Evolutionary conservation across 2,113 vertebrate species (phyloP), one percentile per base, ranked within the genome.

Genomic region (Labeo rohita): DNA sequence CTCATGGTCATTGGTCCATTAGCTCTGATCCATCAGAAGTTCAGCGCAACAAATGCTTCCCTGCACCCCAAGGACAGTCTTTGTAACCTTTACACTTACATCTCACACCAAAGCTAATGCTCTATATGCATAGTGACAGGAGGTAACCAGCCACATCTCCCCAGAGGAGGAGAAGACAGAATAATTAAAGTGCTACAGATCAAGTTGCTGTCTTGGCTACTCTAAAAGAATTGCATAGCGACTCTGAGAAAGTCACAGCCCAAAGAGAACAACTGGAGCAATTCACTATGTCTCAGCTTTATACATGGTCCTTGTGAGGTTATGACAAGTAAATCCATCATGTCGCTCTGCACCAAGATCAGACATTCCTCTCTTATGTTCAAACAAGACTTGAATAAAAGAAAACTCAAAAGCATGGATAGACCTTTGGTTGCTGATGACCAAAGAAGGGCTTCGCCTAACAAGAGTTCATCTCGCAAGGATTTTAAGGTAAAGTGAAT

Each of bases 131-230:
- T 65, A 54, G 65, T 80, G 86, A 87, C 86, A 75, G 86, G 73
- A 87, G 88, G 43, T 87, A 89, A 83, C 88, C 84, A 84, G 77
- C 65, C 86, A 87, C 73, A 59, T 68, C 74, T 87, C 80, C 72
- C 88, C 74, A 87, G 80, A 87, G 88, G 73, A 75, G 78, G 21
- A 79, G 70, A 66, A 87, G 86, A 89, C 83, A 85, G 84, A 85
- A 89, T 89, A 83, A 89, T 87, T 87, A 85, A 89, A 76, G 79
- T 68, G 87, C 84, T 73, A 65, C 72, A 87, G 85, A 83, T 84
- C 84, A 83, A 85, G 83, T 79, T 50, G 59, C 79, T 78, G 72
- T 85, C 77, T 56, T 15, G 45, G 75, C 6, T 73, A 10, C 3
- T 79, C 75, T 68, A 21, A 36, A 11, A 61, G 15, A 63, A 23